Percentiles rank a stretch among this genome's conserved stretches.
Conservation (phyloP, 2,113 vertebrate genomes). For the Lampris incognitus region DNA sequence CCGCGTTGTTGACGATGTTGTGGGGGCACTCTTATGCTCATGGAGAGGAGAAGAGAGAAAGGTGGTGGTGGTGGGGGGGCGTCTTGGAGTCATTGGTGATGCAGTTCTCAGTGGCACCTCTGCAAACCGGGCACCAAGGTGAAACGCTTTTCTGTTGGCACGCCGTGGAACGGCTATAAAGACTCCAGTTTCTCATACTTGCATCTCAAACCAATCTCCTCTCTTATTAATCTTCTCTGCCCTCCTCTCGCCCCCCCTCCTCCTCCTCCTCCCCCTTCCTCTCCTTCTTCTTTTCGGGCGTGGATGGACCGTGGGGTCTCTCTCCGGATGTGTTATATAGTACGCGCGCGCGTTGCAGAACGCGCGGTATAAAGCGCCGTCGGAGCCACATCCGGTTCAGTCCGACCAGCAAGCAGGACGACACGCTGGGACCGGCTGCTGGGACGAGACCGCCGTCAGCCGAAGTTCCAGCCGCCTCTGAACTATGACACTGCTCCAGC, state of each 20-base stretch:
- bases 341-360: conserved; percentile 52
- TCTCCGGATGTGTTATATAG: conserved; percentile 62
- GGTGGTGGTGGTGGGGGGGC: neutral
- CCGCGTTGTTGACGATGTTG: neutral
- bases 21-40: too few relatives aligned
- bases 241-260: neutral
- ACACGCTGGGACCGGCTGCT: too few relatives aligned
- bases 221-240: conserved; percentile 50
- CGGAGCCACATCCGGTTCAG: too few relatives aligned
- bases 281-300: neutral
- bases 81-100: conserved; percentile 49
- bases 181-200: conserved; percentile 43
- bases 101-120: conserved; percentile 48
- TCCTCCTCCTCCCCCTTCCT: neutral
- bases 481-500: conserved; percentile 75
- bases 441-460: neutral
- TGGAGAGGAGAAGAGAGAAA: neutral
- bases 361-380: conserved; percentile 76
- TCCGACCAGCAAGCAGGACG: too few relatives aligned
- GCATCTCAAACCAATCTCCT: conserved; percentile 53
- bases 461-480: conserved; percentile 23
- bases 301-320: conserved; percentile 50
- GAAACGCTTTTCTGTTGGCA: conserved; percentile 34
- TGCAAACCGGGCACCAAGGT: conserved; percentile 48
- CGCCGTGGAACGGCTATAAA: conserved; percentile 19